A percentile compares a stretch with the other conserved stretches of the same genome.
Evolutionary conservation across 2,888 invertebrate genomes (phyloP).

Genomic region (Salticus scenicus): DNA sequence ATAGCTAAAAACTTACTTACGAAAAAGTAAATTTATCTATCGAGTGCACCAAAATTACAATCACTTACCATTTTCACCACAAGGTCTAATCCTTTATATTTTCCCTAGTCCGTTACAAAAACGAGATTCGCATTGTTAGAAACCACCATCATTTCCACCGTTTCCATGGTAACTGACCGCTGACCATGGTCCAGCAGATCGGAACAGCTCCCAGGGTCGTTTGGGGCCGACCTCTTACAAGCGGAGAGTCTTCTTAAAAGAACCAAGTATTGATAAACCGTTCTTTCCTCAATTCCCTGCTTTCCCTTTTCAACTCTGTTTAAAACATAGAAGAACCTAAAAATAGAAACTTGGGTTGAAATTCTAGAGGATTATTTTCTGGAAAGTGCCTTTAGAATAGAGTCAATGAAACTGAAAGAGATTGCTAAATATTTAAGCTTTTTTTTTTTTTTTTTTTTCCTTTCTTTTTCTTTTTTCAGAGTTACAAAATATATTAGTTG

Average conservation of each 20-base stretch:
- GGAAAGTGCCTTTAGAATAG: neutral
- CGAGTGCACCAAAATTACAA: too few species aligned
- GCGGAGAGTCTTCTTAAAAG: constrained; percentile 38
- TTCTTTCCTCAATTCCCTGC: neutral
- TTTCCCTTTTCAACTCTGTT: neutral
- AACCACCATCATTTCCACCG: neutral
- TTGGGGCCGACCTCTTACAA: constrained; percentile 47
- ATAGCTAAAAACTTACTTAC: too few species aligned
- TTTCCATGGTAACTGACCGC: constrained; percentile 49
- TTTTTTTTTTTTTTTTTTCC: too few species aligned
- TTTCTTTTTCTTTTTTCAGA: too few species aligned
- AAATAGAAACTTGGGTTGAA: neutral
- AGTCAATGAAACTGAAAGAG: neutral
- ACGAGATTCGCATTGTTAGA: neutral
- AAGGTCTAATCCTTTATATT: neutral
- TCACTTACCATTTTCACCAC: too few species aligned
- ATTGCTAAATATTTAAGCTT: too few species aligned
- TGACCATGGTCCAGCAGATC: constrained; percentile 53
- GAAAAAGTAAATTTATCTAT: too few species aligned
- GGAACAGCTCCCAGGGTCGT: constrained; percentile 44
- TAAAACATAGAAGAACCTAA: neutral
- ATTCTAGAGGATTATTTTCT: neutral
- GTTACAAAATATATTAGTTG: too few species aligned
- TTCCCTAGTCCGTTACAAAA: neutral
- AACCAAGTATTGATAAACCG: constrained; percentile 19